These are phyloP conservation scores for Portevinia maculata DNA, from an alignment of 2,888 invertebrate genomes.

Conservation along the genomic window DNA sequence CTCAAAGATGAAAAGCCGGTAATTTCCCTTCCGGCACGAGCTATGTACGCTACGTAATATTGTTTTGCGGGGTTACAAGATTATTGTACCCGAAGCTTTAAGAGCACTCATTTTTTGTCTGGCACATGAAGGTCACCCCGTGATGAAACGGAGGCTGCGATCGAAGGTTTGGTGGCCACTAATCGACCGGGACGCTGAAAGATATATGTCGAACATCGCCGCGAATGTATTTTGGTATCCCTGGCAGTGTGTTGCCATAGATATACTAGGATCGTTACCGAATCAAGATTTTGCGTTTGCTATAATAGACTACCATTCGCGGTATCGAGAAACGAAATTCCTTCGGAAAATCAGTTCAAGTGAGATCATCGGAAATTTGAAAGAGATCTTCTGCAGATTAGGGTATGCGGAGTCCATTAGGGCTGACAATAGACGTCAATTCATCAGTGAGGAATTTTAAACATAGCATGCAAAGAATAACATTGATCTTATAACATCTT, in stretches of 20 bases:
- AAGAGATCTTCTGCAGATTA: too few species aligned
- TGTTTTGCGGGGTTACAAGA: too few species aligned
- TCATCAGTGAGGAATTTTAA: too few species aligned
- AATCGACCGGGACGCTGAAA: too few species aligned
- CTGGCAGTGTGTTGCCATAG: too few species aligned
- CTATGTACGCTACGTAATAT: too few species aligned
- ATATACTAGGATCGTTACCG: too few species aligned
- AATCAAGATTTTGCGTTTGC: too few species aligned
- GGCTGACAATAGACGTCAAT: constrained; percentile 10
- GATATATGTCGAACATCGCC: constrained; percentile 50
- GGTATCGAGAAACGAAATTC: constrained; percentile 12
- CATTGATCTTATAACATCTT: constrained; percentile 34
- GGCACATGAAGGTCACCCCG: constrained; percentile 37
- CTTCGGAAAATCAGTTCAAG: background rate
- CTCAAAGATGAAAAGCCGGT: background rate
- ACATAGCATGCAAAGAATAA: constrained; percentile 6
- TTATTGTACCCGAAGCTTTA: background rate
- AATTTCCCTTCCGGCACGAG: constrained; percentile 2
- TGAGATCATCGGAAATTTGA: too few species aligned
- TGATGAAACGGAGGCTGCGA: constrained; percentile 49
- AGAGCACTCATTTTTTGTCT: constrained; percentile 7
- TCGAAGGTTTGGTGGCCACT: too few species aligned
- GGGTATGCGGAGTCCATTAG: constrained; percentile 20
- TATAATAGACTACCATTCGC: constrained; percentile 24
- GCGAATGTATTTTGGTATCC: too few species aligned